phyloP scores from a whole-genome alignment of 2,113 vertebrate species.

The Ovis canadensis region DNA sequence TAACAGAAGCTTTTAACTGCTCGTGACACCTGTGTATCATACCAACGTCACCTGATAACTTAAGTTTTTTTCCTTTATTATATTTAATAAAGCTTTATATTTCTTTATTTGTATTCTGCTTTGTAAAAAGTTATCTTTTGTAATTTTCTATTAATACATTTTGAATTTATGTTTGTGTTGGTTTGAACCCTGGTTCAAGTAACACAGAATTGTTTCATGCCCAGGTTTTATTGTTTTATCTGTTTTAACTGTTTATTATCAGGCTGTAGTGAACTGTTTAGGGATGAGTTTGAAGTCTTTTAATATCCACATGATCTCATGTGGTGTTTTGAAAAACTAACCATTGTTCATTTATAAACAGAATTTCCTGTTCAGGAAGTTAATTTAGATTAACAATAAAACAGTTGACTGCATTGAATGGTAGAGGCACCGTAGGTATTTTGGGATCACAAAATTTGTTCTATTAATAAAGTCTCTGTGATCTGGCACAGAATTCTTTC shows the following conservation, averaged over 20 bases:
- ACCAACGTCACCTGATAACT: neutral
- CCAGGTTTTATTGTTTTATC: neutral
- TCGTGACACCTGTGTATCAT: too few relatives aligned
- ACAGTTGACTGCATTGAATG: neutral
- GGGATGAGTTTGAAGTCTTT: neutral
- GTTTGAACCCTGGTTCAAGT: neutral
- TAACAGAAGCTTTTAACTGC: neutral
- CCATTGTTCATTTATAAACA: constrained; percentile 17
- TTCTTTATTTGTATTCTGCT: neutral
- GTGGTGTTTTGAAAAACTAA: neutral
- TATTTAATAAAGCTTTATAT: neutral
- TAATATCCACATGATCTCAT: constrained; percentile 39
- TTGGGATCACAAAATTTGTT: neutral
- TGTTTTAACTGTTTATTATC: neutral
- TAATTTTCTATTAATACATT: neutral
- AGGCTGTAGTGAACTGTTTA: neutral
- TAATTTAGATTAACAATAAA: neutral
- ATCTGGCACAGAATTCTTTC: neutral
- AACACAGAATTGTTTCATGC: accelerated
- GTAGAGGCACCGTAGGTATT: neutral
- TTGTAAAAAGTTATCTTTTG: neutral
- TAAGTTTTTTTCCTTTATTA: neutral
- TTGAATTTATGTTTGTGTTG: neutral
- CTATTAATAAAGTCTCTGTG: neutral
- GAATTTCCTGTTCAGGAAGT: constrained; percentile 41